These are phyloP conservation scores for Eupsittula cactorum DNA, from an alignment of 2,113 vertebrate species.

Conservation along the genomic window DNA sequence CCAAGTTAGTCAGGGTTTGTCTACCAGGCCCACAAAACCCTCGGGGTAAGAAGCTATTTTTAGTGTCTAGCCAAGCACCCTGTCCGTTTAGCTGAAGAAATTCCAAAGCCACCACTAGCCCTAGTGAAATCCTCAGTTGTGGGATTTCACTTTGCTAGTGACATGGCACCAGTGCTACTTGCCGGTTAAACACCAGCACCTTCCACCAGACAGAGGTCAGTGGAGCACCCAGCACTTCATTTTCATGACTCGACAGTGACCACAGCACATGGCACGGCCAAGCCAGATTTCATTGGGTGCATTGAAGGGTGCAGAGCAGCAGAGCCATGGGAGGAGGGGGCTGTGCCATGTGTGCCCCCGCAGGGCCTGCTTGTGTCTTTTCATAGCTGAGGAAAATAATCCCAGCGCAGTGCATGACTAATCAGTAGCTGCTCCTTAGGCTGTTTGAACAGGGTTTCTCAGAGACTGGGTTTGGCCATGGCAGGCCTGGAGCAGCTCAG, in stretches of 20 bases:
- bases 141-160: accelerated
- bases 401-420: background rate
- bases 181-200: background rate
- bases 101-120: background rate
- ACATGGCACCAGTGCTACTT: accelerated
- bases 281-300: background rate
- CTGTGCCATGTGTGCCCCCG: background rate
- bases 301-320: background rate
- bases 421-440: background rate
- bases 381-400: background rate
- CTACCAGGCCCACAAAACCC: background rate
- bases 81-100: background rate
- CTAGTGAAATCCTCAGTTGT: accelerated
- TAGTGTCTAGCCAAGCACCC: background rate
- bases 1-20: background rate
- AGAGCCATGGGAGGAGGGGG: background rate
- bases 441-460: background rate
- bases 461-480: background rate
- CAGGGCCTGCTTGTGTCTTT: background rate
- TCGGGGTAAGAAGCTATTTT: background rate
- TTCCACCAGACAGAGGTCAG: accelerated
- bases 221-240: accelerated
- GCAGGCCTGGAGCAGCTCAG: background rate
- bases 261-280: accelerated
- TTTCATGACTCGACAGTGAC: accelerated